Conservation (phyloP, 1,140 invertebrate genomes). For the Brachionus manjavacas region DNA sequence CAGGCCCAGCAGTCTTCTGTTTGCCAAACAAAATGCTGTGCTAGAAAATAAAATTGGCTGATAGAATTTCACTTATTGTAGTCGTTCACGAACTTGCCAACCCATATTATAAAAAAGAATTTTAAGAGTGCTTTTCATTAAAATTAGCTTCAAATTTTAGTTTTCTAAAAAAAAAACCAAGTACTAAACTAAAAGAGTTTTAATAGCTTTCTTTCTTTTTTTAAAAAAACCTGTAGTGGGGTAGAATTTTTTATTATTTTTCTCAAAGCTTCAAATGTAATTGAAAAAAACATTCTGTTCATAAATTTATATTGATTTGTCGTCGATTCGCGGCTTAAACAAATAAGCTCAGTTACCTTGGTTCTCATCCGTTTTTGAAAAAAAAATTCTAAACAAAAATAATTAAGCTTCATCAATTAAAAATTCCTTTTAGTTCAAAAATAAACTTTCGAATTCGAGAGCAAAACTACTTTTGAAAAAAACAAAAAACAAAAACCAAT, state of each 20-base stretch:
- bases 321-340: background rate
- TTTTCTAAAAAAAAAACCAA: background rate
- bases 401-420: background rate
- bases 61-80: background rate
- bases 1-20: background rate
- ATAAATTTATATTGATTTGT: background rate
- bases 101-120: background rate
- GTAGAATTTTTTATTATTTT: background rate
- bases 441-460: background rate
- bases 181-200: background rate
- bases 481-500: background rate
- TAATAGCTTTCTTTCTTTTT: background rate
- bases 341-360: background rate
- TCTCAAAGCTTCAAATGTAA: background rate
- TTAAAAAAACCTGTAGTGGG: background rate
- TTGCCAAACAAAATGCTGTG: too few relatives aligned
- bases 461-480: background rate
- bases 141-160: background rate
- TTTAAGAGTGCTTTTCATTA: background rate
- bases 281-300: background rate
- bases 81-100: background rate
- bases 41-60: background rate
- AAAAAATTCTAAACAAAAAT: background rate
- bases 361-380: background rate
- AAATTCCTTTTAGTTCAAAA: background rate